Conservation (phyloP, 2,888 invertebrate species). For the Drosophila niveifrons region DNA sequence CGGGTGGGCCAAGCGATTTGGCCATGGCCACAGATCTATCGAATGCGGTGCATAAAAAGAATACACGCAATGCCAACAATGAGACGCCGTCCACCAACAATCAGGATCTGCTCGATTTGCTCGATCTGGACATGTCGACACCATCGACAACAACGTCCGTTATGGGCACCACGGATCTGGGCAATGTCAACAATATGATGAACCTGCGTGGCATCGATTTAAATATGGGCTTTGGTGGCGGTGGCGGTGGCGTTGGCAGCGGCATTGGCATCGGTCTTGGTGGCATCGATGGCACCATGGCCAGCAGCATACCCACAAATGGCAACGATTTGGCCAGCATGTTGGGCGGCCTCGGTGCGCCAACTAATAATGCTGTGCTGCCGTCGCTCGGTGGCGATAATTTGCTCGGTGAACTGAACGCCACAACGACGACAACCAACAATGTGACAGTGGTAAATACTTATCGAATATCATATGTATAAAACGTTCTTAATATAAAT, state of each 20-base stretch:
- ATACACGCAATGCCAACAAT: slow-evolving; percentile 86
- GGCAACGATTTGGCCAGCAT: slow-evolving; percentile 83
- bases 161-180: slow-evolving; percentile 57
- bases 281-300: slow-evolving; percentile 51
- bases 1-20: slow-evolving; percentile 68
- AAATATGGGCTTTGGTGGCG: slow-evolving; percentile 42
- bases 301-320: slow-evolving; percentile 77
- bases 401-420: slow-evolving; percentile 80
- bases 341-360: slow-evolving; percentile 55
- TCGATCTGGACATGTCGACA: slow-evolving; percentile 90
- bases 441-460: slow-evolving; percentile 76
- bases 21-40: slow-evolving; percentile 79
- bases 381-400: slow-evolving; percentile 42
- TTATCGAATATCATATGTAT: background rate
- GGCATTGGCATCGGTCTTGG: slow-evolving; percentile 31
- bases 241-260: slow-evolving; percentile 34
- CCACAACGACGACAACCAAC: slow-evolving; percentile 70
- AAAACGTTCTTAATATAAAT: background rate
- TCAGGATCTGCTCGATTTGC: slow-evolving; percentile 94
- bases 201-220: slow-evolving; percentile 72
- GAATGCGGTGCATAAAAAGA: slow-evolving; percentile 84
- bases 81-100: slow-evolving; percentile 86
- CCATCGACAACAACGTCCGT: slow-evolving; percentile 45
- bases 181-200: slow-evolving; percentile 79
- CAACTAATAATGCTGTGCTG: slow-evolving; percentile 24